phyloP scores from a whole-genome alignment of 2,888 invertebrate genomes.

The Plebejus melissa region DNA sequence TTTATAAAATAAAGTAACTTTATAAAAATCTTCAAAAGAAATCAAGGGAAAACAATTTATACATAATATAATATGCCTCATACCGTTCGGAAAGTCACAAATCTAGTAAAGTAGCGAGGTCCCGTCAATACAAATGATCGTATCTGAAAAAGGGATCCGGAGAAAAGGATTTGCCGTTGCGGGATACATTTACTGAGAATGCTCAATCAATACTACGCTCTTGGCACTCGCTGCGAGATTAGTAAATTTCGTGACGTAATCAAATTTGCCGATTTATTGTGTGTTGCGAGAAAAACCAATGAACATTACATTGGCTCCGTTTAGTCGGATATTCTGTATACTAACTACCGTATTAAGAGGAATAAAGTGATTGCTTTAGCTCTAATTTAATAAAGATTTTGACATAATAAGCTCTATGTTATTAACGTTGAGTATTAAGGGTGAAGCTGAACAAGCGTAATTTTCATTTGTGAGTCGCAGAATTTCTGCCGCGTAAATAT shows the following conservation, averaged over 20 bases:
- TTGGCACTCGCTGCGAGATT: background rate
- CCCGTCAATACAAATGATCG: slow-evolving; percentile 27
- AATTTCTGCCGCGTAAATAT: no score
- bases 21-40: background rate
- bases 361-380: no score
- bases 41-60: slow-evolving; percentile 19
- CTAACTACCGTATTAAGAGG: no score
- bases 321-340: background rate
- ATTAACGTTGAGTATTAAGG: no score
- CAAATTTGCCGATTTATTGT: slow-evolving; percentile 16
- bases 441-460: no score
- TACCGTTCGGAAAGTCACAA: slow-evolving; percentile 22
- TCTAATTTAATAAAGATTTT: no score
- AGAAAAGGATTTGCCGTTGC: slow-evolving; percentile 23
- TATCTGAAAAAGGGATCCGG: slow-evolving; percentile 23
- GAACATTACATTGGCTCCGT: background rate
- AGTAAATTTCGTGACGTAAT: slow-evolving; percentile 21
- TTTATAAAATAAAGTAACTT: background rate
- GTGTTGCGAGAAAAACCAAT: background rate
- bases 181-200: slow-evolving; percentile 23
- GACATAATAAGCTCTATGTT: no score
- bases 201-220: slow-evolving; percentile 25
- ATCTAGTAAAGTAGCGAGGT: slow-evolving; percentile 26
- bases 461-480: no score
- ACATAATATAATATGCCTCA: background rate